Percentiles rank a stretch among this genome's conserved stretches.
phyloP scores from a whole-genome alignment of 2,888 invertebrate species.

The Arge pagana region DNA sequence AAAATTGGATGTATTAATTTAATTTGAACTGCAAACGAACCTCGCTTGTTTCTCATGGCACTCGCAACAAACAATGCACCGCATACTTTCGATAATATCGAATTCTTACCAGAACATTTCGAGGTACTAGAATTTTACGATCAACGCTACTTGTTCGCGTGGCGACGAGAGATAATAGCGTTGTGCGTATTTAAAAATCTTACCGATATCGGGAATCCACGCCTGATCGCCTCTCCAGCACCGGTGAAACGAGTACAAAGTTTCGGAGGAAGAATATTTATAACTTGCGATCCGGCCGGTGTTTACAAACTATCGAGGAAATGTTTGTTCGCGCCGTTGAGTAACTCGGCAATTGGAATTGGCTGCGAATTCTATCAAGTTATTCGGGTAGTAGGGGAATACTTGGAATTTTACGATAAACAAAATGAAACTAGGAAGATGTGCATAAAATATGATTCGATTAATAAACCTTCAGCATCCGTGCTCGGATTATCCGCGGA shows the following conservation, averaged over 20 bases:
- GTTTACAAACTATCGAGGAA: constrained; percentile 43
- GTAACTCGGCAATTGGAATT: constrained; percentile 42
- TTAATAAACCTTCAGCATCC: background rate
- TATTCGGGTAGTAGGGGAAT: constrained; percentile 30
- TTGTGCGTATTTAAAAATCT: constrained; percentile 37
- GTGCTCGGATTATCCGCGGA: constrained; percentile 29
- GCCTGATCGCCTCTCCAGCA: constrained; percentile 35
- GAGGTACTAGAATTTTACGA: constrained; percentile 43
- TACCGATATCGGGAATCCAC: constrained; percentile 10
- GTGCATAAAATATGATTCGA: constrained; percentile 33
- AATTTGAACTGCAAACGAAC: too few species aligned
- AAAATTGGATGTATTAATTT: too few species aligned
- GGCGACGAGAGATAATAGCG: constrained; percentile 39
- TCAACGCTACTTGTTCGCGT: constrained; percentile 43
- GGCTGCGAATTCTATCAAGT: constrained; percentile 42
- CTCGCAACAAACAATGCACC: too few species aligned
- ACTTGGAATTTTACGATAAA: constrained; percentile 42
- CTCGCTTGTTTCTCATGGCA: too few species aligned
- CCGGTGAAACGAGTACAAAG: constrained; percentile 39
- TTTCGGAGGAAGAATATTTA: constrained; percentile 40
- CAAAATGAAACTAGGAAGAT: constrained; percentile 31
- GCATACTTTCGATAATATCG: too few species aligned
- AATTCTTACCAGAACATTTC: constrained; percentile 40
- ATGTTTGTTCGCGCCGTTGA: constrained; percentile 38
- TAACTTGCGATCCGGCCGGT: constrained; percentile 44